Evolutionary conservation across 2,888 invertebrate species (phyloP).

Genomic region (Chrysopilus asiliformis): DNA sequence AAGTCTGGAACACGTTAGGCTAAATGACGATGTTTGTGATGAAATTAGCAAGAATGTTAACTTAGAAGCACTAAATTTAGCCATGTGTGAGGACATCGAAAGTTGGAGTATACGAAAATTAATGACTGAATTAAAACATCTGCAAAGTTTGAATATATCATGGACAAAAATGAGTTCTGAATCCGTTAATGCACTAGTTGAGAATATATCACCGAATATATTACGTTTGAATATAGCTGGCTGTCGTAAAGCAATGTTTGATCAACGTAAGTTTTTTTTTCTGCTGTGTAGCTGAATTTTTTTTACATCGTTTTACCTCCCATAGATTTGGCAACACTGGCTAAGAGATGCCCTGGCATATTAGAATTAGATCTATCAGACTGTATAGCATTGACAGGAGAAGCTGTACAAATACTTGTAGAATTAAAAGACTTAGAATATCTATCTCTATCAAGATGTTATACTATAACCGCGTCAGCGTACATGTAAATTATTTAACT

Average conservation of each 20-base stretch:
- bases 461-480: slow-evolving; percentile 55
- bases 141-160: slow-evolving; percentile 57
- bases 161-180: slow-evolving; percentile 60
- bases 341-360: slow-evolving; percentile 52
- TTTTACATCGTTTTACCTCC: neutral
- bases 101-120: slow-evolving; percentile 48
- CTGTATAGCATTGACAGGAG: slow-evolving; percentile 55
- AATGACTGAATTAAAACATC: slow-evolving; percentile 37
- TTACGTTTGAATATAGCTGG: slow-evolving; percentile 72
- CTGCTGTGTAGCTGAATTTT: slow-evolving; percentile 1
- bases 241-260: slow-evolving; percentile 58
- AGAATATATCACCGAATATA: slow-evolving; percentile 48
- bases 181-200: slow-evolving; percentile 46
- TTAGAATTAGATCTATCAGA: slow-evolving; percentile 82
- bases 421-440: slow-evolving; percentile 53
- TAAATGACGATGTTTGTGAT: slow-evolving; percentile 50
- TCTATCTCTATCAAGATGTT: slow-evolving; percentile 68
- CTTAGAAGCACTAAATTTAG: slow-evolving; percentile 69
- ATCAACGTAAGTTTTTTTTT: slow-evolving; percentile 48
- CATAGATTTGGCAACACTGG: slow-evolving; percentile 54
- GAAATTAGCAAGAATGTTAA: slow-evolving; percentile 52
- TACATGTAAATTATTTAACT: slow-evolving; percentile 47
- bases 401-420: slow-evolving; percentile 44
- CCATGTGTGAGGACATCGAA: slow-evolving; percentile 64
- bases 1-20: slow-evolving; percentile 63